Percentiles rank a stretch among this genome's conserved stretches.
Evolutionary conservation across 1,140 invertebrate species (phyloP).

Genomic region (Streblospio benedicti): DNA sequence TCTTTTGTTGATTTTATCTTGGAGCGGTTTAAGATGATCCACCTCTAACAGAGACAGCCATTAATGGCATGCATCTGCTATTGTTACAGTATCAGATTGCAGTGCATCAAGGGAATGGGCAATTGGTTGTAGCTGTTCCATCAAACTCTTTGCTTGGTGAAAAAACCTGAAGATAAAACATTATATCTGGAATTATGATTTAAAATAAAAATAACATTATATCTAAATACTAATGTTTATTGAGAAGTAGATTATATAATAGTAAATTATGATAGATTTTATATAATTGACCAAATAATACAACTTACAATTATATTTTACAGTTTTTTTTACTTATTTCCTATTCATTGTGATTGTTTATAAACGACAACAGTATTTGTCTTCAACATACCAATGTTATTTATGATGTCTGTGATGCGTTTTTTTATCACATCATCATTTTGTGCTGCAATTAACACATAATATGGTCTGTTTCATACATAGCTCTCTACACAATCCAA

Average conservation of each 20-base stretch:
- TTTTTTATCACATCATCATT: neutral
- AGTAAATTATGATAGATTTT: too few relatives aligned
- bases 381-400: too few relatives aligned
- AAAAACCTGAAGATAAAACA: too few relatives aligned
- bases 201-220: too few relatives aligned
- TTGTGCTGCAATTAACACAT: neutral
- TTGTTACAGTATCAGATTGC: neutral
- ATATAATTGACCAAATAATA: too few relatives aligned
- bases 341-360: too few relatives aligned
- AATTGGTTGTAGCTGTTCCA: neutral
- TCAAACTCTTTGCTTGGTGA: neutral
- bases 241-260: too few relatives aligned
- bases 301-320: too few relatives aligned
- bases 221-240: too few relatives aligned
- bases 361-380: too few relatives aligned
- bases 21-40: neutral
- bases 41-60: neutral
- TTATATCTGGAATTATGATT: too few relatives aligned
- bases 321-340: too few relatives aligned
- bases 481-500: neutral
- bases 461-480: neutral
- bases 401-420: neutral
- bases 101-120: neutral
- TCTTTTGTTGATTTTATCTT: neutral
- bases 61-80: neutral